phyloP scores from a whole-genome alignment of 2,888 invertebrate genomes.

The Sarcophaga variegata region DNA sequence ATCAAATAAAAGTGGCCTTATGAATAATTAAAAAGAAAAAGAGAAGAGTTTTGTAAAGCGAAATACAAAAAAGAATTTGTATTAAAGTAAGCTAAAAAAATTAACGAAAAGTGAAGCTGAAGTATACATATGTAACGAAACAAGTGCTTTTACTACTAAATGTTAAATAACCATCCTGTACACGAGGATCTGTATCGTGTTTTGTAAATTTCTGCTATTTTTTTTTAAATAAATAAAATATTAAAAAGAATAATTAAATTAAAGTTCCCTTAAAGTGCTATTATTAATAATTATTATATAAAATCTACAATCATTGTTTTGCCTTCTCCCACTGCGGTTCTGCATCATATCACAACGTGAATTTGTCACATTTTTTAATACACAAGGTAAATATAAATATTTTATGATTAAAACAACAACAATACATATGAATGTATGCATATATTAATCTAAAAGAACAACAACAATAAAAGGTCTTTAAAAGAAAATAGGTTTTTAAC shows the following conservation, averaged over 20 bases:
- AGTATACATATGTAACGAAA: slow-evolving; percentile 15
- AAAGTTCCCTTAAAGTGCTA: slow-evolving; percentile 72
- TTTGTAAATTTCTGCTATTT: not conserved
- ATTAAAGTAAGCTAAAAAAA: slow-evolving; percentile 31
- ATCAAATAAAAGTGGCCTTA: slow-evolving; percentile 61
- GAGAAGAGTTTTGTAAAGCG: slow-evolving; percentile 21
- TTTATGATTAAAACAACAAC: not conserved
- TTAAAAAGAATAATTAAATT: slow-evolving; percentile 17
- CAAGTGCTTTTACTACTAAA: slow-evolving; percentile 44
- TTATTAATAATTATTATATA: slow-evolving; percentile 69
- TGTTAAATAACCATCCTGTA: slow-evolving; percentile 72
- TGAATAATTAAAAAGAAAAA: slow-evolving; percentile 47
- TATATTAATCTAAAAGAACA: no score
- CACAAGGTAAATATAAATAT: slow-evolving; percentile 41
- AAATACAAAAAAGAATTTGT: slow-evolving; percentile 44
- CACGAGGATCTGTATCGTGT: slow-evolving; percentile 80
- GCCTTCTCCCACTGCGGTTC: not conserved
- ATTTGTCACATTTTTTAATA: not conserved
- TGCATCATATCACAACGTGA: not conserved
- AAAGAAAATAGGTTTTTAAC: no score
- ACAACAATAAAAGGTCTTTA: no score
- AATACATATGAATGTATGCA: no score
- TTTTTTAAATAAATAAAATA: not conserved
- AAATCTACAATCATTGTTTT: slow-evolving; percentile 15
- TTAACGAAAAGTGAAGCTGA: not conserved